Base-by-base conservation (phyloP, 2,888 invertebrate genomes). In the Stegophylla sp. region DNA sequence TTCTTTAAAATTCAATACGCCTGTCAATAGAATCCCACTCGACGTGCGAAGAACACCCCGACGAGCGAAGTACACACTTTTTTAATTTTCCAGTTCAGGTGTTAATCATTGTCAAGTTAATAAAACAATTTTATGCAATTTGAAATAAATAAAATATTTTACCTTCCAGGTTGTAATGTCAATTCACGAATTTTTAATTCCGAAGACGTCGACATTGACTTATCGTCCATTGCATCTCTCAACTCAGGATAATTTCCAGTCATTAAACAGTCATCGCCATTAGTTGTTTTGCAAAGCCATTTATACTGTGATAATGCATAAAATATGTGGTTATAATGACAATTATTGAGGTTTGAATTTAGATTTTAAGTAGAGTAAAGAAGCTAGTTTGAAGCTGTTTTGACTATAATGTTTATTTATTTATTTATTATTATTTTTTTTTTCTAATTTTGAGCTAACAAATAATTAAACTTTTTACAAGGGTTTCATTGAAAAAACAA, bases 131-230 rank as follows among this genome's bases (percentile, higher is more conserved):
- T 23, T 0, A 23, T 20, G 15, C 20, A 34, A 34, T 53, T 71
- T n/a, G 15, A 53, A 34, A 63, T 7, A 41, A 64, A n/a, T 17
- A 13, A 43, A 53, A 41, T 53, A 3, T 1, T 17, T 4, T 45
- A 79, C 79, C 79, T 59, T 79, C 79, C 79, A 23, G 79, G 79
- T n/a, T 61, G 69, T 28, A 79, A 79, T 17, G 69, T 69, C 28
- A 79, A 48, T 79, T 79, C 79, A 34, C 61, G 79, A 12, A 79
- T 71, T 51, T 61, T 26, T 59, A 79, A 69, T 71, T 71, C 79
- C 48, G 79, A 71, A 51, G 79, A 79, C 13, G 48, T 34, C 13
- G 59, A 41, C 12, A 48, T 71, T 13, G 48, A 48, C n/a, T 45
- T 69, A 23, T 79, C 34, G 17, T 69, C 61, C 28, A 79, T 34